Conservation (phyloP, 2,888 invertebrate genomes). For the Dorcus hopei region DNA sequence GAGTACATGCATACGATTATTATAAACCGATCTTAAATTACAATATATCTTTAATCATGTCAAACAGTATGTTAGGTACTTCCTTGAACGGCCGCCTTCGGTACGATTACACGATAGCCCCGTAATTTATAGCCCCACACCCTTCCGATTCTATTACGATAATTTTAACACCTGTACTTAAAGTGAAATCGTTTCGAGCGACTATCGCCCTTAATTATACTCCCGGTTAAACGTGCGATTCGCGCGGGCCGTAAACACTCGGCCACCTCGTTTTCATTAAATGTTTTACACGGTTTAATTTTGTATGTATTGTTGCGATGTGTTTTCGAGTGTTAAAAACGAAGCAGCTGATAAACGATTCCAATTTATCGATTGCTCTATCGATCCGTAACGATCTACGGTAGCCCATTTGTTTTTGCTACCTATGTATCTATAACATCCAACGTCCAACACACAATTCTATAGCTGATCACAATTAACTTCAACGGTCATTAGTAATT, state of each 20-base stretch:
- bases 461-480: too few relatives aligned
- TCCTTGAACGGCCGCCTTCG: conserved; percentile 31
- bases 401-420: conserved; percentile 26
- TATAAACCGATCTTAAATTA: conserved; percentile 31
- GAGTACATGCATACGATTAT: conserved; percentile 28
- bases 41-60: conserved; percentile 33
- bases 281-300: conserved; percentile 31
- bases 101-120: conserved; percentile 39
- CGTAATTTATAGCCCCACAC: conserved; percentile 44
- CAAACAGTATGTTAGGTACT: conserved; percentile 29
- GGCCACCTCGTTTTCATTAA: conserved; percentile 30
- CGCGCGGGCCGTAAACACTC: conserved; percentile 26
- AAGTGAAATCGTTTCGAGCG: conserved; percentile 33
- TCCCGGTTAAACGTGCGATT: conserved; percentile 33
- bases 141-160: conserved; percentile 49
- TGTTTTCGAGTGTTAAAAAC: conserved; percentile 28
- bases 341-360: conserved; percentile 30
- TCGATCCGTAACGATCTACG: conserved; percentile 25
- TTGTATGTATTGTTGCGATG: conserved; percentile 26
- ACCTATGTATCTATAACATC: not conserved
- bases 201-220: conserved; percentile 35
- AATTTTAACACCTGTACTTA: conserved; percentile 47
- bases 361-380: conserved; percentile 22
- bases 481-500: too few relatives aligned
- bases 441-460: too few relatives aligned